Evolutionary conservation across 2,888 invertebrate species (phyloP).

Genomic region (Thera britannica): DNA sequence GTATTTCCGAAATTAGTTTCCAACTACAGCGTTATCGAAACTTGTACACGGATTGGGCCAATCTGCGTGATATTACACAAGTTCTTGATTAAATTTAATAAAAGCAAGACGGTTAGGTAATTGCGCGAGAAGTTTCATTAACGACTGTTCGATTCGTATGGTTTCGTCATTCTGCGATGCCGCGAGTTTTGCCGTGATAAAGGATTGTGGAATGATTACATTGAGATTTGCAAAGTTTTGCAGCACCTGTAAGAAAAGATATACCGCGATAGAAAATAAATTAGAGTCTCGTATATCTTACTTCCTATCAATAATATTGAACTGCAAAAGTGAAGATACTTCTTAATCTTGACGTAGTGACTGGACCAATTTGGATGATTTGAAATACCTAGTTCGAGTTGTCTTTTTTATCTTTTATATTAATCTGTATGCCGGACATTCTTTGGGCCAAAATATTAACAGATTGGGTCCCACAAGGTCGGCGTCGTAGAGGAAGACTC

Average conservation of each 20-base stretch:
- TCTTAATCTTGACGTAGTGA: too few relatives aligned
- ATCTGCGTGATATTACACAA: constrained; percentile 84
- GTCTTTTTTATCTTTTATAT: too few relatives aligned
- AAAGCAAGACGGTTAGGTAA: constrained; percentile 83
- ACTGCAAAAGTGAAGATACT: too few relatives aligned
- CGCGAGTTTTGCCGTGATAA: constrained; percentile 32
- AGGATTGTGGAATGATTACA: constrained; percentile 31
- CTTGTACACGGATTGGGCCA: constrained; percentile 82
- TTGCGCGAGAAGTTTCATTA: constrained; percentile 81
- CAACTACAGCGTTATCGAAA: constrained; percentile 82
- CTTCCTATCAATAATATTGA: too few relatives aligned
- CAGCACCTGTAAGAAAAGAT: constrained; percentile 4
- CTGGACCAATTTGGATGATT: too few relatives aligned
- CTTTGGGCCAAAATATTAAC: too few relatives aligned
- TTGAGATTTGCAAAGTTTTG: constrained; percentile 30
- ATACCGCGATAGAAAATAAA: neutral
- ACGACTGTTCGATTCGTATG: constrained; percentile 80
- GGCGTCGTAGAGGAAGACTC: too few relatives aligned
- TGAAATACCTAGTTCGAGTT: too few relatives aligned
- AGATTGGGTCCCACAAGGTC: too few relatives aligned
- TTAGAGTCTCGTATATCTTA: too few relatives aligned
- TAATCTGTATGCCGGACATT: too few relatives aligned
- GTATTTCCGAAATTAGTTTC: constrained; percentile 82
- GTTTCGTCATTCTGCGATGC: constrained; percentile 52
- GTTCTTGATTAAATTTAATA: constrained; percentile 85